These are phyloP conservation scores for Acanthopagrus latus DNA, from an alignment of 2,797 vertebrate species.

Conservation along the genomic window DNA sequence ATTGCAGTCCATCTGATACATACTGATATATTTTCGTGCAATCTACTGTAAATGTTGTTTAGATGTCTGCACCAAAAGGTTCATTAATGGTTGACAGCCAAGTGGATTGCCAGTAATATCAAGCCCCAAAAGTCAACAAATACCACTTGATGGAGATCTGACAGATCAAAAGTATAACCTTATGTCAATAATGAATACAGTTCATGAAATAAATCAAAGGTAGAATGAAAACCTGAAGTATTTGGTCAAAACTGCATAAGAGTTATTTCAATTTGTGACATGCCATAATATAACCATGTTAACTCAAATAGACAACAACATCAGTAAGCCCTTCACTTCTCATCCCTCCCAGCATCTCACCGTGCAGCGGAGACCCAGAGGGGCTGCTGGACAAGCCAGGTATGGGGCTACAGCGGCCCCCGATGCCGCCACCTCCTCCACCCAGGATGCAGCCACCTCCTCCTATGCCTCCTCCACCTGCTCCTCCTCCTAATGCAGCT, in stretches of 20 bases:
- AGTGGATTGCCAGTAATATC: background rate
- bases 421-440: slow-evolving; percentile 73
- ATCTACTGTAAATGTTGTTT: too few species aligned
- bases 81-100: background rate
- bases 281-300: background rate
- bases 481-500: slow-evolving; percentile 81
- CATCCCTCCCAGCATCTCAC: slow-evolving; percentile 80
- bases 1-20: too few species aligned
- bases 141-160: background rate
- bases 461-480: slow-evolving; percentile 53
- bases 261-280: background rate
- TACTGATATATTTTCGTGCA: too few species aligned
- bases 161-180: background rate
- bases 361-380: slow-evolving; percentile 94
- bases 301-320: background rate
- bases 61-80: too few species aligned
- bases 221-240: too few species aligned
- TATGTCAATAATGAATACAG: background rate
- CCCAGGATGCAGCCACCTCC: slow-evolving; percentile 75
- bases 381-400: slow-evolving; percentile 96
- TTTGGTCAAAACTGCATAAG: too few species aligned
- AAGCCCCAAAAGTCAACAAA: background rate
- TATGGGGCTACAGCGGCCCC: slow-evolving; percentile 95
- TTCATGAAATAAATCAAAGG: background rate
- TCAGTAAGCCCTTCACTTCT: background rate